Conservation (phyloP, 2,113 vertebrate genomes). For the Saguinus midas region DNA sequence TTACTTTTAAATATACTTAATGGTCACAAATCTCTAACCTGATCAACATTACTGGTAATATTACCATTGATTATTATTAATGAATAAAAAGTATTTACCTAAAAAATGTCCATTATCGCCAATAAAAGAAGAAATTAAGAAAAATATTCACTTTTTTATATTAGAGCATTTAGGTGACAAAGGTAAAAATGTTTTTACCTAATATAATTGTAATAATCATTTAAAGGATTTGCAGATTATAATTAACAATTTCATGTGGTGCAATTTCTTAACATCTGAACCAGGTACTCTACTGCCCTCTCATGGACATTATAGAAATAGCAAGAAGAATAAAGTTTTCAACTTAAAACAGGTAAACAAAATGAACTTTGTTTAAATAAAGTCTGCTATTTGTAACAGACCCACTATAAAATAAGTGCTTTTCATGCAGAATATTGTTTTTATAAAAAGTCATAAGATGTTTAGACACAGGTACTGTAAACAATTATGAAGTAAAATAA, state of each 20-base stretch:
- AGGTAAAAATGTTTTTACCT: not conserved
- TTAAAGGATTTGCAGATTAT: not conserved
- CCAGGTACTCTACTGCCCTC: slow-evolving; percentile 79
- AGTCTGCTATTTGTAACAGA: not conserved
- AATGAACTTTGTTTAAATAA: not conserved
- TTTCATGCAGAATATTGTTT: not conserved
- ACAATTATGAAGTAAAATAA: not conserved
- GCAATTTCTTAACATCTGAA: slow-evolving; percentile 37
- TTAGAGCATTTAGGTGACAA: not conserved
- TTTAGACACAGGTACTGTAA: not conserved
- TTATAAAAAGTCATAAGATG: not conserved
- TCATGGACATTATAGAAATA: slow-evolving; percentile 65
- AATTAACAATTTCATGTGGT: not conserved
- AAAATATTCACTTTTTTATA: not conserved
- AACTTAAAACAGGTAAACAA: not conserved
- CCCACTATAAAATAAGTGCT: not conserved
- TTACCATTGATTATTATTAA: not conserved
- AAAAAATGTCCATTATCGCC: not conserved
- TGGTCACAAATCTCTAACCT: not conserved
- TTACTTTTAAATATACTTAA: not conserved
- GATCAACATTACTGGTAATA: not conserved
- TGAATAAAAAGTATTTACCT: not conserved
- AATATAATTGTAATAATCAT: not conserved
- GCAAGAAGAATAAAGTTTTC: slow-evolving; percentile 48
- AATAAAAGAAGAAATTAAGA: not conserved